Percentiles rank a stretch among this genome's conserved stretches.
phyloP scores from a whole-genome alignment of 2,888 invertebrate species.

The Eulithis testata region DNA sequence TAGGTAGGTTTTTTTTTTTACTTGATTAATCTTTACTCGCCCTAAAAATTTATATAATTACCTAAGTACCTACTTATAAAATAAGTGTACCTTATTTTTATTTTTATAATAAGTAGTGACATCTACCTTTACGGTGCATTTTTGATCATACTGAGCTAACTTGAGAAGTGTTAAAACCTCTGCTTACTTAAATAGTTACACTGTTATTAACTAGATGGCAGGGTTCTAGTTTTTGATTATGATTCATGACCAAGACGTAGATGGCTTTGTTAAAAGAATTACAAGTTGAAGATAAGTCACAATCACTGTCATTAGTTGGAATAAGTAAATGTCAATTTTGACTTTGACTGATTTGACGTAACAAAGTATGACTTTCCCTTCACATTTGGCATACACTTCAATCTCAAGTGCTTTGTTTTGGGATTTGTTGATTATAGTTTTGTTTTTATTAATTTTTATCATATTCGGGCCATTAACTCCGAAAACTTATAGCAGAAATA shows the following conservation, averaged over 20 bases:
- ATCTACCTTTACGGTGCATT: neutral
- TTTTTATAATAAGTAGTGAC: slow-evolving; percentile 5
- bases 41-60: no score
- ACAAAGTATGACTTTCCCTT: neutral
- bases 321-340: slow-evolving; percentile 6
- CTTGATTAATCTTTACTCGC: no score
- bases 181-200: neutral
- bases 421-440: neutral
- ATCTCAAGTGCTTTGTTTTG: neutral
- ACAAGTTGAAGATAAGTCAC: slow-evolving; percentile 2
- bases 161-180: neutral
- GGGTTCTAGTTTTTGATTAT: neutral
- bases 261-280: slow-evolving; percentile 13
- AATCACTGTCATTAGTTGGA: slow-evolving; percentile 11
- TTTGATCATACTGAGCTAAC: neutral
- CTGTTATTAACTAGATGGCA: slow-evolving; percentile 16
- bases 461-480: neutral
- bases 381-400: neutral
- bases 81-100: no score
- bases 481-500: neutral
- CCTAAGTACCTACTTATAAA: no score
- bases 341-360: neutral
- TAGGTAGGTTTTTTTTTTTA: no score
- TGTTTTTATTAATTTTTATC: neutral
- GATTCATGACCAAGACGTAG: slow-evolving; percentile 6